phyloP scores from a whole-genome alignment of 2,797 vertebrate genomes.

The Momotus momota region DNA sequence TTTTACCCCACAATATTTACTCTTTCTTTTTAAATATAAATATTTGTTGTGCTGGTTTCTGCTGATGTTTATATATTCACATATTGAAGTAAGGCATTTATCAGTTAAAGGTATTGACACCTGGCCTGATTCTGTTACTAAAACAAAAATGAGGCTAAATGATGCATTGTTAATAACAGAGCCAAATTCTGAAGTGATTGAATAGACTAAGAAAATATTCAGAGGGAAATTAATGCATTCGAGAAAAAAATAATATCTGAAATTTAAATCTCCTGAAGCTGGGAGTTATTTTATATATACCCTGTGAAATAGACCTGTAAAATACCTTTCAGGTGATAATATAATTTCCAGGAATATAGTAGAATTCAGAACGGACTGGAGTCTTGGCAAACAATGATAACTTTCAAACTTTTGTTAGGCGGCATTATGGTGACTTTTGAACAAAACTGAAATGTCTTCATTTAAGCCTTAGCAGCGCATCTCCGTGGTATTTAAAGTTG shows the following conservation, averaged over 20 bases:
- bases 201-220: background rate
- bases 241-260: slow-evolving; percentile 20
- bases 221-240: slow-evolving; percentile 6
- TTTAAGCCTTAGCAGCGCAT: background rate
- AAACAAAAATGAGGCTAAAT: slow-evolving; percentile 1
- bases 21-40: background rate
- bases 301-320: background rate
- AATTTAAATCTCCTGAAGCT: background rate
- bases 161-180: slow-evolving; percentile 15
- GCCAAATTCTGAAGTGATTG: background rate
- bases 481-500: background rate
- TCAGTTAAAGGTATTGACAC: background rate
- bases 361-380: background rate
- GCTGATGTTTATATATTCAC: background rate
- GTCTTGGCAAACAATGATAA: background rate
- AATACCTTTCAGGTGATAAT: background rate
- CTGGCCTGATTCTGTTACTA: slow-evolving; percentile 17
- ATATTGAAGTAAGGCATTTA: background rate
- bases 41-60: background rate
- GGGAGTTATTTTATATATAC: slow-evolving; percentile 1
- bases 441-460: background rate
- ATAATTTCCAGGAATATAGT: background rate
- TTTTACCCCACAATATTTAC: background rate
- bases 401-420: background rate
- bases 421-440: background rate